Evolutionary conservation across 2,888 invertebrate genomes (phyloP), one percentile per base, ranked within the genome.

Genomic region (Hydriomena furcata): DNA sequence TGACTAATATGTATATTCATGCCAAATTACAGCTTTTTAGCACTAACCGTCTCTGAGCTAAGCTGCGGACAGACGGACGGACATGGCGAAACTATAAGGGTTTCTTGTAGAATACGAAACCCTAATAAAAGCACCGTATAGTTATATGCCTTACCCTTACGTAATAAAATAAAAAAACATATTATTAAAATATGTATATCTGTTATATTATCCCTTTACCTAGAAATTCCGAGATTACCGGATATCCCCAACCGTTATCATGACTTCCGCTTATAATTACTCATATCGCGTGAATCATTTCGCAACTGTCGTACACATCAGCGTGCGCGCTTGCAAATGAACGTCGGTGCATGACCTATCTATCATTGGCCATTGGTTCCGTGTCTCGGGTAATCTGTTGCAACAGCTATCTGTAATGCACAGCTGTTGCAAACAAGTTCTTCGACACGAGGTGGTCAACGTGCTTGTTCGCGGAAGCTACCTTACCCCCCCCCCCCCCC

Each of bases 341-440:
- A 51, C 40, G 48, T 48, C 21, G 13, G 43, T 17, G 32, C 52
- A 52, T 52, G 57, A 35, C 37, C 40, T 55, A 53, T 55, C 53
- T 52, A 51, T 35, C 52, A 47, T 20, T 32, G 21, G 24, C 32
- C 41, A 42, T 36, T 43, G 31, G 43, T 43, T 13, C 37, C 37
- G 48, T 47, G 47, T 43, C 32, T 32, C 11, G 44, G n/a, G 37
- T 53, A 51, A 58, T 61, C 57, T 54, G 49, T 48, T 50, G 50
- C 50, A 52, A 54, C 53, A 47, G 8, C 52, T 61, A 61, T 61
- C 60, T 47, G n/a, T 35, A 34, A 43, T 30, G 49, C 34, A 40
- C 60, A 61, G 58, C 58, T 58, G 56, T 47, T 56, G 44, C 30
- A 44, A 50, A 58, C 54, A 56, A 60, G 53, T 58, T 44, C 45